A percentile compares a stretch with the other conserved stretches of the same genome.
phyloP scores from a whole-genome alignment of 2,888 invertebrate genomes.

The Parnassius orleans region DNA sequence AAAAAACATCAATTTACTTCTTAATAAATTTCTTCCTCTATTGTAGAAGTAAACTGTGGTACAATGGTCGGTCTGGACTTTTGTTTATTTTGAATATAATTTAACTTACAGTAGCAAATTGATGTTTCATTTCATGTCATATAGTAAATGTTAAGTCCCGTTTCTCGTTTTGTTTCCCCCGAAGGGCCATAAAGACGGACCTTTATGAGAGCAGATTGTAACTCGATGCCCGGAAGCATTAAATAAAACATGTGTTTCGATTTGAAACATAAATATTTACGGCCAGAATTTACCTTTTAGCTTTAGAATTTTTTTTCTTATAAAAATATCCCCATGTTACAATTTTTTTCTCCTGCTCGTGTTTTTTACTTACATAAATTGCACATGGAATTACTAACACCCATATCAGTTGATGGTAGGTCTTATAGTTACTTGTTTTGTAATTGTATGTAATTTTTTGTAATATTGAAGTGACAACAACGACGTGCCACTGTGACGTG shows the following conservation, averaged over 20 bases:
- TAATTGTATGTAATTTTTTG: no score
- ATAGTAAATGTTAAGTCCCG: neutral
- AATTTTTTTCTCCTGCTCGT: no score
- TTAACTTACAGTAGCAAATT: neutral
- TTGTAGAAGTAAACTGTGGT: no score
- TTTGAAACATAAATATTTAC: conserved; percentile 5
- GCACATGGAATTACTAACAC: no score
- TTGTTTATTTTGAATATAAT: neutral
- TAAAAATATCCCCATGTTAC: no score
- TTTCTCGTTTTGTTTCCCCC: neutral
- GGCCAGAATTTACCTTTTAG: neutral
- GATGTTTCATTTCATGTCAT: neutral
- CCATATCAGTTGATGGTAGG: no score
- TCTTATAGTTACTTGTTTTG: no score
- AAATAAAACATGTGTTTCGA: conserved; percentile 10
- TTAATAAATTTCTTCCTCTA: no score
- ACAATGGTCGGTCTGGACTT: neutral
- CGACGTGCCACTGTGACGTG: no score
- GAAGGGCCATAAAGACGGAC: neutral
- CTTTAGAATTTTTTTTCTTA: neutral
- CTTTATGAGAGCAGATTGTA: conserved; percentile 8
- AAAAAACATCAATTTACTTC: no score
- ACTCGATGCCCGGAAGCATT: conserved; percentile 1
- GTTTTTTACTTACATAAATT: no score
- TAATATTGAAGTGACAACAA: no score